These are phyloP conservation scores for Odontamblyopus lacepedii DNA, from an alignment of 2,797 vertebrate genomes.

Conservation along the genomic window DNA sequence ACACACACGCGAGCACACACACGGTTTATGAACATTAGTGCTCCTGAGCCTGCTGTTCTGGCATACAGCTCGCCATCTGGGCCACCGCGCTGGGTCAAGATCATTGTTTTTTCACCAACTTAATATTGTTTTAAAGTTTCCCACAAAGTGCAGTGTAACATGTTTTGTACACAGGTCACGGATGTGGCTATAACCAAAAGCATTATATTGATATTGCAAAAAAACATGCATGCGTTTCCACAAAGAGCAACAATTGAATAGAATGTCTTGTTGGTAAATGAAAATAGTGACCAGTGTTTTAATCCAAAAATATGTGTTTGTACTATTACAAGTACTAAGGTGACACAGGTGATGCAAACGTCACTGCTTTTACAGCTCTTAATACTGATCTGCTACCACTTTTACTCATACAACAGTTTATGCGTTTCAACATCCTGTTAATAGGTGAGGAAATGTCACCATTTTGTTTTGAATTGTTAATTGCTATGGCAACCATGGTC, in stretches of 20 bases:
- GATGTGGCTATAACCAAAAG: not conserved
- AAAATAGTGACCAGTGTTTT: not conserved
- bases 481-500: too few species aligned
- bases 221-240: not conserved
- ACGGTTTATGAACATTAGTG: conserved; percentile 89
- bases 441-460: too few species aligned
- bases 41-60: conserved; percentile 94
- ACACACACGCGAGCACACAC: conserved; percentile 41
- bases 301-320: too few species aligned
- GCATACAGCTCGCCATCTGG: conserved; percentile 98
- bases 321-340: too few species aligned
- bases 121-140: conserved; percentile 49
- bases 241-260: not conserved
- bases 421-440: too few species aligned
- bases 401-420: too few species aligned
- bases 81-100: conserved; percentile 97
- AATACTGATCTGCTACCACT: too few species aligned
- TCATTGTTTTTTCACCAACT: conserved; percentile 75
- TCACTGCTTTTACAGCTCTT: too few species aligned
- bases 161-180: not conserved
- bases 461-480: too few species aligned
- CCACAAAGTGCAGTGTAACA: not conserved
- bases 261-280: not conserved
- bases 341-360: too few species aligned
- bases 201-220: not conserved